Percentiles rank a stretch among this genome's conserved stretches.
Conservation (phyloP, 2,888 invertebrate genomes). For the Ariolimax columbianus region DNA sequence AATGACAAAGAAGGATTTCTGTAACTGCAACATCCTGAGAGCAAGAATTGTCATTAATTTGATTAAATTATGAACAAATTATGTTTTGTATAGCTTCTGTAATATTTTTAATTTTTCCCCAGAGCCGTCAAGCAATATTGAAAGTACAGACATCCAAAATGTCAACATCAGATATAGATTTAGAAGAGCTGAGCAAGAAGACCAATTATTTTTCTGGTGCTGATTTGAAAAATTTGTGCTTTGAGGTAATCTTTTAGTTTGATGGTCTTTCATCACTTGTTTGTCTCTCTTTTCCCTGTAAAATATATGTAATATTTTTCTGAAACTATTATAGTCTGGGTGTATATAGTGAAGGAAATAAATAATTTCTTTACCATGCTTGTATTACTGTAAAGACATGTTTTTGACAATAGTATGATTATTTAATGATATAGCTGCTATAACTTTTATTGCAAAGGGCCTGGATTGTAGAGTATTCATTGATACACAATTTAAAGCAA, state of each 20-base stretch:
- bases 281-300: background rate
- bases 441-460: too few species aligned
- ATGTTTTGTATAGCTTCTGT: too few species aligned
- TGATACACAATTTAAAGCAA: too few species aligned
- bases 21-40: too few species aligned
- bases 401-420: background rate
- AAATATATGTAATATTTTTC: background rate
- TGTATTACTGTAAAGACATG: background rate
- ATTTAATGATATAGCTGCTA: background rate
- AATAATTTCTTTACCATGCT: background rate
- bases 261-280: background rate
- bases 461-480: too few species aligned
- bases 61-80: too few species aligned
- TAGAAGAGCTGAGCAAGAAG: slow-evolving; percentile 79
- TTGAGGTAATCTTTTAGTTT: slow-evolving; percentile 79
- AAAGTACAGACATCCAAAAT: slow-evolving; percentile 78
- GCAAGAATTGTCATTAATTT: too few species aligned
- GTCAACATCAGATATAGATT: slow-evolving; percentile 67
- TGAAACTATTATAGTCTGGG: background rate
- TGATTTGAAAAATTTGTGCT: slow-evolving; percentile 83
- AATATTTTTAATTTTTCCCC: background rate
- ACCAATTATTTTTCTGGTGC: slow-evolving; percentile 83
- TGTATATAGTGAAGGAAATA: background rate
- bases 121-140: slow-evolving; percentile 78
- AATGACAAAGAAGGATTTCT: too few species aligned